These are phyloP conservation scores for Pollachius pollachius DNA, from an alignment of 2,113 vertebrate genomes.

Conservation along the genomic window DNA sequence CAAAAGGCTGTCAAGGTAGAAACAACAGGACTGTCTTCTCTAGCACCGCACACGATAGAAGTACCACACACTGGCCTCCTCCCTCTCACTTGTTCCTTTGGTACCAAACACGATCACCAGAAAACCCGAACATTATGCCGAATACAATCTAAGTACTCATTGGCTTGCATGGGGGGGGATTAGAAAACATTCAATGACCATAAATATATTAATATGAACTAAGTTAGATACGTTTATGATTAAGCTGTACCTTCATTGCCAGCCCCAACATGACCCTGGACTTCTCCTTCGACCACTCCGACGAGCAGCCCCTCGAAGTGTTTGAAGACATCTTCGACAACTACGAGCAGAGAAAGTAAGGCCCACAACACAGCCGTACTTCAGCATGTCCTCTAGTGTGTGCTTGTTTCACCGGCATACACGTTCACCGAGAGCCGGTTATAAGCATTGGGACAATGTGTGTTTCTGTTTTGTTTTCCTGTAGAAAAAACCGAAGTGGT, in stretches of 20 bases:
- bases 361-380: constrained; percentile 16
- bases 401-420: background rate
- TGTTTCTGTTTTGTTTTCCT: constrained; percentile 24
- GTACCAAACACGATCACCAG: too few relatives aligned
- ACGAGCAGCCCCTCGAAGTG: constrained; percentile 84
- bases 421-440: background rate
- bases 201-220: too few relatives aligned
- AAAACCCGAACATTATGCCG: too few relatives aligned
- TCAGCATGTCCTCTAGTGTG: background rate
- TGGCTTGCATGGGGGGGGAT: too few relatives aligned
- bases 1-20: constrained; percentile 82
- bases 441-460: background rate
- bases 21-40: background rate
- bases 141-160: too few relatives aligned
- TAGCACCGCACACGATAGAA: too few relatives aligned
- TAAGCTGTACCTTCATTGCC: constrained; percentile 45
- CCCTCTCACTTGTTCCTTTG: too few relatives aligned
- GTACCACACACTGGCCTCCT: too few relatives aligned
- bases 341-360: constrained; percentile 90
- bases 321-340: constrained; percentile 91
- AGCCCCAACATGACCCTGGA: constrained; percentile 80
- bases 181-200: too few relatives aligned
- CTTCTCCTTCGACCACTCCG: constrained; percentile 92
- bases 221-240: too few relatives aligned
- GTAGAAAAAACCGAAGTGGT: constrained; percentile 83